Evolutionary conservation across 2,888 invertebrate species (phyloP), one percentile per base, ranked within the genome.

Genomic region (Dicyrtomina minuta): DNA sequence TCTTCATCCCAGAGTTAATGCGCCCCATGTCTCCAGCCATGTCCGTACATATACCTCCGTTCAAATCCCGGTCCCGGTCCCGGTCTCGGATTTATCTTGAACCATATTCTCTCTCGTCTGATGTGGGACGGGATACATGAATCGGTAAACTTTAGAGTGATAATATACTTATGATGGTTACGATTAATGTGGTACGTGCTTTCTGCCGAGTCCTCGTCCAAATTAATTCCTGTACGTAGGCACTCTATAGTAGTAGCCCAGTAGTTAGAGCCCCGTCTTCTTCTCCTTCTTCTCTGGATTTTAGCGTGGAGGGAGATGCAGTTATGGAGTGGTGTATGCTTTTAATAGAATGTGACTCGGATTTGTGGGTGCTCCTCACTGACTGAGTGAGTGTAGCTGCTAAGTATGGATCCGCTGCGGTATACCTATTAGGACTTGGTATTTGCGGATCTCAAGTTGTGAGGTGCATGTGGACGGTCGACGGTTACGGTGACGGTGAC

Each of bases 111-210:
- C n/a, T n/a, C n/a, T n/a, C n/a, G n/a, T 33, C 33, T 3, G 33
- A 3, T 5, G 33, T 33, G 33, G 8, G 33, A 33, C 4, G 3
- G 33, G 33, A 33, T 33, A 33, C 33, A 33, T 5, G 33, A 33
- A 33, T 33, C 33, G 33, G 33, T 33, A 33, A 33, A 33, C 13
- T 49, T 65, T n/a, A 55, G 33, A 51, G 65, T 65, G 65, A 65
- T 65, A 65, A 65, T 65, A 53, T 53, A 65, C 51, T 27, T 53
- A 65, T 17, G 55, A 65, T 65, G 33, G 53, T 65, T 65, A 41
- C 65, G 65, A 65, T 65, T 65, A 65, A 65, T 65, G 65, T 65
- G 13, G 53, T 65, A 65, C 65, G 65, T 65, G 65, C 65, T 65
- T 41, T 53, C 12, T 20, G 26, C 4, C 17, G 24, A 4, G 8